Evolutionary conservation across 2,797 vertebrate genomes (phyloP), one percentile per base, ranked within the genome.

Genomic region (Lutjanus campechanus): DNA sequence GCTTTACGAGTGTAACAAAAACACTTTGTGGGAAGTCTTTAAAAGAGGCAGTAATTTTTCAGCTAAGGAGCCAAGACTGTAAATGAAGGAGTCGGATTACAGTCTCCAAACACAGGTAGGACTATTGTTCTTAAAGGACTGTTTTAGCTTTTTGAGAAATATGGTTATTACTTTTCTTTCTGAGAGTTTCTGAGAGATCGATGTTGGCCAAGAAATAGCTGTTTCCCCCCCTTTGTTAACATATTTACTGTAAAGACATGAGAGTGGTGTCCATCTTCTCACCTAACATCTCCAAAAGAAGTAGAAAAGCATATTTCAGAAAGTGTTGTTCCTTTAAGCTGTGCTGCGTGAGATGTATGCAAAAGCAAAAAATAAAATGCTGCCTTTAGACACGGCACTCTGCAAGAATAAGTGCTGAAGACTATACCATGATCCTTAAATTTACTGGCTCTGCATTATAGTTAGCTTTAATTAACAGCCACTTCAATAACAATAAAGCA

Each of bases 401-500:
- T 15, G 17, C 46, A 54, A 50, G 13, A 72, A 43, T 69, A 44
- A 73, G 43, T 59, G 69, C 46, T 84, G 63, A 85, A 72, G 76
- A 77, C 47, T 80, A 76, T 60, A 64, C 77, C 60, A 73, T 70
- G 79, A 77, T 82, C 54, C 76, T 50, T 22, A 58, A 61, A 67
- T 77, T 77, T 25, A 11, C 73, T 78, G 76, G 78, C 78, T 91
- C 79, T 84, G 88, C 85, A 91, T 93, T 90, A 92, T 85, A 87
- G 85, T 91, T 91, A 85, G 77, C 72, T 84, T 83, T 73, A 91
- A 85, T 91, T 85, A 94, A 91, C 78, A 88, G 82, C 84, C 87
- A 93, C 92, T 89, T 94, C 88, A 94, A 73, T 87, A 87, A 90
- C 90, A 84, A 89, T 93, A 92, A 92, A 94, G 85, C 78, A 86